Evolutionary conservation across 1,140 invertebrate genomes (phyloP).

Genomic region (Oedothorax gibbosus): DNA sequence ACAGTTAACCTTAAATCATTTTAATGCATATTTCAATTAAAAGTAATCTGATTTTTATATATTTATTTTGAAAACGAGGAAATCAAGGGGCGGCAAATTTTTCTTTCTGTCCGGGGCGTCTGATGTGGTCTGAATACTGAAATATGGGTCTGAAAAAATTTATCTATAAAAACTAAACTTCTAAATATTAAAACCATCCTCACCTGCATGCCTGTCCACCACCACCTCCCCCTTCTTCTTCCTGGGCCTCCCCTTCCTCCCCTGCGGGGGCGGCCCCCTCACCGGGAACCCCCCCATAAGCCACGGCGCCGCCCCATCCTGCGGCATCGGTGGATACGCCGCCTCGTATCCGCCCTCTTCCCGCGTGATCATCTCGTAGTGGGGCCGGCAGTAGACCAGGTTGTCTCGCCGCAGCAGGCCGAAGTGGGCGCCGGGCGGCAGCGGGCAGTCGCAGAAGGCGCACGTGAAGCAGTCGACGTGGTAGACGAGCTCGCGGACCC

Average conservation of each 20-base stretch:
- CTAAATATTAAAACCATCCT: neutral
- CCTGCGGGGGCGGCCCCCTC: neutral
- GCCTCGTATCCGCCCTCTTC: neutral
- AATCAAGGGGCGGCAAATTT: too few relatives aligned
- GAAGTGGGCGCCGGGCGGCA: conserved; percentile 83
- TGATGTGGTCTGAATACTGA: too few relatives aligned
- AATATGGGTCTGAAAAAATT: too few relatives aligned
- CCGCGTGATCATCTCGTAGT: conserved; percentile 67
- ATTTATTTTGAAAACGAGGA: too few relatives aligned
- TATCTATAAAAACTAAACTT: too few relatives aligned
- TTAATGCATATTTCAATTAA: too few relatives aligned
- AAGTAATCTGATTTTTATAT: too few relatives aligned
- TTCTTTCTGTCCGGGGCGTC: too few relatives aligned
- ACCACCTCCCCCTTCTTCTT: conserved; percentile 42
- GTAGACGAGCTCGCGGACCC: conserved; percentile 85
- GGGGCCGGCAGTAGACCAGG: conserved; percentile 70
- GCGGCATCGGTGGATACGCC: neutral
- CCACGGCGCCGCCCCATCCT: neutral
- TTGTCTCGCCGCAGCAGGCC: conserved; percentile 70
- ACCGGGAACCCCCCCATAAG: neutral
- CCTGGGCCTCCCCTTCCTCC: conserved; percentile 46
- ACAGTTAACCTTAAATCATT: too few relatives aligned
- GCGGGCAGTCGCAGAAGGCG: conserved; percentile 78
- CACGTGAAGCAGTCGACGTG: conserved; percentile 93
- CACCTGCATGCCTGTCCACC: conserved; percentile 13